Evolutionary conservation across 2,888 invertebrate species (phyloP), one percentile per base, ranked within the genome.

Genomic region (Deladenus siricidicola): DNA sequence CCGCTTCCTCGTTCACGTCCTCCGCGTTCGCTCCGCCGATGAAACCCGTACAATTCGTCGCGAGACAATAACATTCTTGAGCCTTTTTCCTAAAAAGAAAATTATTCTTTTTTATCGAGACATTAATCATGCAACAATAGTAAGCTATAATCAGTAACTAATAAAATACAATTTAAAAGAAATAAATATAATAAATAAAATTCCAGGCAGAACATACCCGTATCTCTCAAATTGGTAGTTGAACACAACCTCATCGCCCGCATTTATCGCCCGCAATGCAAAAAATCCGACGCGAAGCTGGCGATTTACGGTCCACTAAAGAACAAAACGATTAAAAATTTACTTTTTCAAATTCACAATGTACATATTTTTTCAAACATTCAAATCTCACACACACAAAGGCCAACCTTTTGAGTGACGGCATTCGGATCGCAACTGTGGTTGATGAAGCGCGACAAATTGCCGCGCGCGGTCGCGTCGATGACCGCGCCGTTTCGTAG

Each of bases 371-470:
- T 54, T 58, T 45, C 29, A 65, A 58, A 56, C 49, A 50, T n/a
- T 21, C 23, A 28, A 58, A 59, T 62, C 29, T 17, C 19, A 19
- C n/a, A 28, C n/a, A 67, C 17, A 43, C 21, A n/a, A 17, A 44
- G 30, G 21, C 52, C 30, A 1, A 84, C 85, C 82, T 98, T 98
- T 81, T 98, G 94, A 0, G 96, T 96, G 82, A 92, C 92, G 3
- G 93, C 89, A 80, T 98, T 98, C 0, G 98, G 98, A 73, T 94
- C 92, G 80, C 98, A 99, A 49, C 93, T 93, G 80, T 99, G 98
- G 81, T 99, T 99, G 72, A 98, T 93, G 79, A 96, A 99, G 44
- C 98, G 84, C 0, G 96, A 94, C 62, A 90, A 86, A 80, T 94
- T 98, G 34, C 98, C 98, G 80, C 89, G 91, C 71, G 85, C 82